These are phyloP conservation scores for Exocentrus adspersus DNA, from an alignment of 2,888 invertebrate species.

Conservation along the genomic window DNA sequence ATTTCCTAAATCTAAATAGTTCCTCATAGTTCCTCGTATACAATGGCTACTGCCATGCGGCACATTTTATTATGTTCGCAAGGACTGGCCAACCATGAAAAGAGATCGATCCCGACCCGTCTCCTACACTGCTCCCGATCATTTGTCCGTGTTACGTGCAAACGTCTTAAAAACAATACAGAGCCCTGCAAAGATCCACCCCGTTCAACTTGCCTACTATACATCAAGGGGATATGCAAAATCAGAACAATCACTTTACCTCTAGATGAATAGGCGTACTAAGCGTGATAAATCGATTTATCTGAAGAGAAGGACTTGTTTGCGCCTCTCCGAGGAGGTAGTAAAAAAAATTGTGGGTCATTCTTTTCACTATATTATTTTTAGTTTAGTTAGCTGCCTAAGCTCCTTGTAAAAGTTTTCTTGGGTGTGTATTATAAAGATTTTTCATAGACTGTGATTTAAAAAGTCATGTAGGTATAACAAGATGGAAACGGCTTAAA, in stretches of 20 bases:
- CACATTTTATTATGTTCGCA: slow-evolving; percentile 23
- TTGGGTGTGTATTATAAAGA: background rate
- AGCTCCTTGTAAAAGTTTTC: background rate
- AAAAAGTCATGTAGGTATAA: too few relatives aligned
- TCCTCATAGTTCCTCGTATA: too few relatives aligned
- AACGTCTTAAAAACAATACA: slow-evolving; percentile 36
- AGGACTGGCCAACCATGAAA: slow-evolving; percentile 31
- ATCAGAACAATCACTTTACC: slow-evolving; percentile 33
- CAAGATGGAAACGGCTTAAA: too few relatives aligned
- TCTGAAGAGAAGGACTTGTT: slow-evolving; percentile 25
- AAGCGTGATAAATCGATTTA: slow-evolving; percentile 33
- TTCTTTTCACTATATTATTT: background rate
- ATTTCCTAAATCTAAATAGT: too few relatives aligned
- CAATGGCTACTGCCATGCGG: slow-evolving; percentile 12
- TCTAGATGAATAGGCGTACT: slow-evolving; percentile 33
- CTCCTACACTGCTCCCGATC: slow-evolving; percentile 30
- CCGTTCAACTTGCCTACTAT: slow-evolving; percentile 23
- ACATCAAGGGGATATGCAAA: slow-evolving; percentile 31
- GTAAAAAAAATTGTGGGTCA: slow-evolving; percentile 5
- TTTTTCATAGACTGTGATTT: too few relatives aligned
- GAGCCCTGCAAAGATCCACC: slow-evolving; percentile 27
- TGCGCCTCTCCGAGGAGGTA: slow-evolving; percentile 13
- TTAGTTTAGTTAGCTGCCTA: background rate
- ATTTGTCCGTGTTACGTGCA: slow-evolving; percentile 34
- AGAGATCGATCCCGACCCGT: slow-evolving; percentile 30